Conservation (phyloP, 1,140 invertebrate species). For the Apolygus lucorum region DNA sequence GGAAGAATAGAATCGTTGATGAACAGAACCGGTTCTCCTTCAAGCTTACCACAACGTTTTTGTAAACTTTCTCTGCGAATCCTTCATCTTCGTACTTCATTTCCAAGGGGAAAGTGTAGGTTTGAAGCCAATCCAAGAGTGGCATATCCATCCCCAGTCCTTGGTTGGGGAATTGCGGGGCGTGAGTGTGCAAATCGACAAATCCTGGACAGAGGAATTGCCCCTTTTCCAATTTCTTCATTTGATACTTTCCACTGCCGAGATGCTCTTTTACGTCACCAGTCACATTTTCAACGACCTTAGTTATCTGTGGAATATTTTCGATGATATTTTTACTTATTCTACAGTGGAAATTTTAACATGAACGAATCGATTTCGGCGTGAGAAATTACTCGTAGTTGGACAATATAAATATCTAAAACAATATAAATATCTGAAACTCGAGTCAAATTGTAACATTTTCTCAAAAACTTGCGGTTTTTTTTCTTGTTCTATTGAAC, state of each 20-base stretch:
- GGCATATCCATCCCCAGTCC: conserved; percentile 70
- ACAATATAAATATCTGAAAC: background rate
- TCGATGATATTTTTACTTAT: background rate
- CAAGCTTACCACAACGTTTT: conserved; percentile 60
- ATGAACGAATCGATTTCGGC: too few species aligned
- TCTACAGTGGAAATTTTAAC: background rate
- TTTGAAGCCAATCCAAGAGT: conserved; percentile 73
- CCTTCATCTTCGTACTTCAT: conserved; percentile 55
- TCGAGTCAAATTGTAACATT: too few species aligned
- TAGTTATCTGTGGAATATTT: background rate
- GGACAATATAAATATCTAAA: background rate
- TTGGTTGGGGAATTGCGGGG: conserved; percentile 74
- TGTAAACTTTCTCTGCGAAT: conserved; percentile 64
- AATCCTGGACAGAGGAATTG: conserved; percentile 56
- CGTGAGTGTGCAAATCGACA: conserved; percentile 82
- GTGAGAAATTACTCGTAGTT: too few species aligned
- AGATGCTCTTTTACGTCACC: background rate
- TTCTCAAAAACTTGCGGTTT: too few species aligned
- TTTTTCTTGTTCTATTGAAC: too few species aligned
- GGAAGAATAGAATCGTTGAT: background rate
- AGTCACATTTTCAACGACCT: background rate
- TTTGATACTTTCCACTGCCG: background rate
- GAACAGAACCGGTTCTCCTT: background rate
- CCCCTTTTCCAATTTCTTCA: conserved; percentile 9
- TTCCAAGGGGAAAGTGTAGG: conserved; percentile 82